Evolutionary conservation across 37 sponge, comb jelly and placozoan species (phyloP).

Genomic region (Haliclona indistincta): DNA sequence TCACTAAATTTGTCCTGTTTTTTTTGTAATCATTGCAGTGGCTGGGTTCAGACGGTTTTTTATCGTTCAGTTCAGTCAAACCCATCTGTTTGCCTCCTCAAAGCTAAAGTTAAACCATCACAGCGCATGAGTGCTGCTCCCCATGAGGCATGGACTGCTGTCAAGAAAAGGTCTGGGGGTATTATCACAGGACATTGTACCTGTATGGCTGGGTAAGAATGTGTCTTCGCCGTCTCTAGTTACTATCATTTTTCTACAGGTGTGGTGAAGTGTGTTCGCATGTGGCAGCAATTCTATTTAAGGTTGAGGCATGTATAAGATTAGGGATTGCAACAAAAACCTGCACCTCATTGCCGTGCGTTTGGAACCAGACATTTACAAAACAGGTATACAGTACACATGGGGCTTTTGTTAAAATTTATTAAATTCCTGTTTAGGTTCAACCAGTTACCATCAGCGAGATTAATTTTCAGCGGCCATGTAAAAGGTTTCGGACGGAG

Average conservation of each 20-base stretch:
- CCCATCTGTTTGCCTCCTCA: too few species aligned
- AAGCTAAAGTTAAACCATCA: constrained; percentile 16
- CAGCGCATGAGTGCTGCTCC: constrained; percentile 6
- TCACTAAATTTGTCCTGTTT: too few species aligned
- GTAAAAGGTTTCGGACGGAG: too few species aligned
- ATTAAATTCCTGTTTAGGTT: neutral
- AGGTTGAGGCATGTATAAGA: constrained; percentile 23
- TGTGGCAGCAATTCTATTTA: constrained; percentile 31
- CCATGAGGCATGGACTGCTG: constrained; percentile 17
- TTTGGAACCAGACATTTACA: constrained; percentile 10
- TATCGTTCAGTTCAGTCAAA: too few species aligned
- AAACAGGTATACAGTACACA: neutral
- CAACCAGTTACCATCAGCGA: neutral
- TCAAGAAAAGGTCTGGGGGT: neutral
- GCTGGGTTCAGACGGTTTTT: neutral
- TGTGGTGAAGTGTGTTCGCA: constrained; percentile 26
- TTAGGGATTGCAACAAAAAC: constrained; percentile 3
- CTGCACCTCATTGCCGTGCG: neutral
- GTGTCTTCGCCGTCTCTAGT: too few species aligned
- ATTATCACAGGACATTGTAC: constrained; percentile 19
- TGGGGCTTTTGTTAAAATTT: neutral
- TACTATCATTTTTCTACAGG: neutral
- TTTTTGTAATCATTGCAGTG: too few species aligned
- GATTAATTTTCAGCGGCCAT: neutral
- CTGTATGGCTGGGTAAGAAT: constrained; percentile 42